These are phyloP conservation scores for Cettia cetti DNA, from an alignment of 2,113 vertebrate species.

Conservation along the genomic window DNA sequence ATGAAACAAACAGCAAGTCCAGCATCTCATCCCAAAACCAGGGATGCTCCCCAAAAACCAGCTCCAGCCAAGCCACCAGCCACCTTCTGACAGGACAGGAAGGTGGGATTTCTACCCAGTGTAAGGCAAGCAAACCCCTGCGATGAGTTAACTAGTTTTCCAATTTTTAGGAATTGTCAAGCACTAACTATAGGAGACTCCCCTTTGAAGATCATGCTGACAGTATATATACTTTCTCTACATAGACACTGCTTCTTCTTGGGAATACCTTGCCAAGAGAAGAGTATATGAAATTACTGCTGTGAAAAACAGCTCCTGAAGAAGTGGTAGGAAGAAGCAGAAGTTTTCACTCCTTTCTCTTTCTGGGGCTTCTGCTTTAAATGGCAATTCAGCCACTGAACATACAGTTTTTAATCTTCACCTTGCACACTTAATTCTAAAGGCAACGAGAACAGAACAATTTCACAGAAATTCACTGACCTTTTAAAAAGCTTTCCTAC, in stretches of 20 bases:
- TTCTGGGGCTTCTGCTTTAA: not conserved
- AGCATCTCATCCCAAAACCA: not conserved
- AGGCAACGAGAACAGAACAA: not conserved
- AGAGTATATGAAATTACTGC: not conserved
- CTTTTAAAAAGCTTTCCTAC: constrained; percentile 30
- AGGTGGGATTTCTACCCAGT: not conserved
- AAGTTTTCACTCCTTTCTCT: not conserved
- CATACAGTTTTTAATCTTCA: not conserved
- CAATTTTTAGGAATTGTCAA: not conserved
- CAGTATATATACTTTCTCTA: not conserved
- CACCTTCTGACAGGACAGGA: not conserved
- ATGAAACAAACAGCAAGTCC: not conserved
- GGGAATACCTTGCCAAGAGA: not conserved
- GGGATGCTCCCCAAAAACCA: not conserved
- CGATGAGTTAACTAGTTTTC: too few species aligned
- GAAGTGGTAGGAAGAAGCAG: not conserved
- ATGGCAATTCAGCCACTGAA: not conserved
- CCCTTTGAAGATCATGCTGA: not conserved
- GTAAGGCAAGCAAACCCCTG: not conserved
- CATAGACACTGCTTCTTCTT: not conserved
- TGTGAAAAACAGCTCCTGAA: not conserved
- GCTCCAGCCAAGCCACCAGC: not conserved
- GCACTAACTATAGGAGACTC: rapidly evolving
- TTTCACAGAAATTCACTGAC: constrained; percentile 40
- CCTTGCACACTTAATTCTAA: constrained; percentile 7